phyloP scores from a whole-genome alignment of 2,888 invertebrate species.

The Pomacea canaliculata region DNA sequence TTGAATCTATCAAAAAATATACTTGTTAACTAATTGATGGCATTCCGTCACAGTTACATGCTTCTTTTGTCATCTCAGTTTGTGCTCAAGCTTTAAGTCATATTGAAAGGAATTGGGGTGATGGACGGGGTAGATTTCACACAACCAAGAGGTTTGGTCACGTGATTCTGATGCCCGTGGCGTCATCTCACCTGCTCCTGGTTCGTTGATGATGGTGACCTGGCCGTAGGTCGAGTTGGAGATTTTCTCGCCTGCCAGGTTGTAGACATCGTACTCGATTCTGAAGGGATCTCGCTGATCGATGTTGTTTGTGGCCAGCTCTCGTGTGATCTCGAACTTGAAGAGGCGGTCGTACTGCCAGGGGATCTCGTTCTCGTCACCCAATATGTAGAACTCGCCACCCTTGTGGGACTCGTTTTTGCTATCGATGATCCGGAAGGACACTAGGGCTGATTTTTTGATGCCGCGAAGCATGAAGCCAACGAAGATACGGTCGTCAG shows the following conservation, averaged over 20 bases:
- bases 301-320: conserved; percentile 23
- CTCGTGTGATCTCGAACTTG: conserved; percentile 38
- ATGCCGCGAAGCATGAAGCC: conserved; percentile 41
- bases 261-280: conserved; percentile 27
- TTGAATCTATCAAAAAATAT: no score
- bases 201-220: conserved; percentile 28
- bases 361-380: conserved; percentile 39
- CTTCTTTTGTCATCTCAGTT: no score
- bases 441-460: conserved; percentile 31
- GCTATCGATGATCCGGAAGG: conserved; percentile 28
- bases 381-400: conserved; percentile 38
- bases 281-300: conserved; percentile 28
- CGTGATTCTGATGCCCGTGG: no score
- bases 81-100: no score
- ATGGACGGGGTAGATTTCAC: no score
- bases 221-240: conserved; percentile 19
- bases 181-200: conserved; percentile 27
- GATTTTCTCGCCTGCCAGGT: conserved; percentile 23
- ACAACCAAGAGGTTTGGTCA: no score
- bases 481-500: conserved; percentile 37
- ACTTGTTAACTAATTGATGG: no score
- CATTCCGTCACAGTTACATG: no score
- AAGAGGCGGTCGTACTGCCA: conserved; percentile 40
- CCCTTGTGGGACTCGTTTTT: conserved; percentile 24
- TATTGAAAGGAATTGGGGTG: no score